Percentiles rank a stretch among this genome's conserved stretches.
phyloP scores from a whole-genome alignment of 2,888 invertebrate species.

The Sericinus montela region DNA sequence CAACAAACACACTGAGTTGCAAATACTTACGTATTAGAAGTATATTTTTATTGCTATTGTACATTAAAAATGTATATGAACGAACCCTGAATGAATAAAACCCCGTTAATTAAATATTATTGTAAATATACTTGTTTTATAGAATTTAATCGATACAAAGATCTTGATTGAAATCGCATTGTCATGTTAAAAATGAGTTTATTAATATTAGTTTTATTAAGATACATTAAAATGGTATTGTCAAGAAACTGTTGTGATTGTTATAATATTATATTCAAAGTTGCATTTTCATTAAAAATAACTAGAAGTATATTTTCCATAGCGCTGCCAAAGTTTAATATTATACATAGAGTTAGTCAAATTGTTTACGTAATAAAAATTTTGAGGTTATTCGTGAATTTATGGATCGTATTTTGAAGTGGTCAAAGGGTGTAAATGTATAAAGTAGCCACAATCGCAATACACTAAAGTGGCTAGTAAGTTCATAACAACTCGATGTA shows the following conservation, averaged over 20 bases:
- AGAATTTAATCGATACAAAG: conserved; percentile 27
- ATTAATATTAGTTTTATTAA: conserved; percentile 26
- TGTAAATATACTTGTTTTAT: conserved; percentile 65
- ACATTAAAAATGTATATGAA: conserved; percentile 48
- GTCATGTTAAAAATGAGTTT: conserved; percentile 29
- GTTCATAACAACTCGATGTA: conserved; percentile 1
- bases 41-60: conserved; percentile 54
- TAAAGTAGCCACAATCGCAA: not conserved
- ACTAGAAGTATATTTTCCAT: conserved; percentile 78
- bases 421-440: conserved; percentile 53
- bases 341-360: conserved; percentile 71
- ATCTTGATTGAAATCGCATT: conserved; percentile 24
- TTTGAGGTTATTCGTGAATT: conserved; percentile 72
- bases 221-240: conserved; percentile 55
- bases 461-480: not conserved
- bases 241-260: conserved; percentile 76
- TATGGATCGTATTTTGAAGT: conserved; percentile 72
- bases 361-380: conserved; percentile 71
- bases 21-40: conserved; percentile 37
- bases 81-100: conserved; percentile 68
- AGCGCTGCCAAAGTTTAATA: conserved; percentile 78
- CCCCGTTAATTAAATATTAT: conserved; percentile 61
- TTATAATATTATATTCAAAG: conserved; percentile 64
- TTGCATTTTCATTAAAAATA: conserved; percentile 75
- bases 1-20: conserved; percentile 45